phyloP scores from a whole-genome alignment of 2,113 vertebrate genomes.

The Narcine bancroftii region DNA sequence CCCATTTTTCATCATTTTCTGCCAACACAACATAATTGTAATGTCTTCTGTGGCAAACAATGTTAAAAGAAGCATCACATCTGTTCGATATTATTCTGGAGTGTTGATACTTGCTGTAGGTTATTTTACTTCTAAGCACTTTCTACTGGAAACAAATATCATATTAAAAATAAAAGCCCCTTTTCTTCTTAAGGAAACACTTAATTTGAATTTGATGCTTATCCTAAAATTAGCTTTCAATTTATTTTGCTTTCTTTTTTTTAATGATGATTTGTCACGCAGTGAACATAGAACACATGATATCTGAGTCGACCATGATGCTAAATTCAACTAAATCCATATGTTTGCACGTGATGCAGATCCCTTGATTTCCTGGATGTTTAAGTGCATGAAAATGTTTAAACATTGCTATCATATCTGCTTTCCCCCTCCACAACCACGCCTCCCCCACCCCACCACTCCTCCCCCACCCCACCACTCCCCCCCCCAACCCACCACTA shows the following conservation, averaged over 20 bases:
- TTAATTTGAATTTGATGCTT: neutral
- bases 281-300: no score
- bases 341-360: no score
- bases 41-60: neutral
- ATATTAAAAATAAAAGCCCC: neutral
- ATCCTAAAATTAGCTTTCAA: neutral
- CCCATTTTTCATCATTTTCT: neutral
- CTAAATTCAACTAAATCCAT: no score
- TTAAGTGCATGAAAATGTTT: no score
- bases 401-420: no score
- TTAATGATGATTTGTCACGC: neutral
- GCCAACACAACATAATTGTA: neutral
- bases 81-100: neutral
- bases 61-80: neutral
- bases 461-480: no score
- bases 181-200: neutral
- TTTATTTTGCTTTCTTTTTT: neutral
- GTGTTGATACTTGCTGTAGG: neutral
- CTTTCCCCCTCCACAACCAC: no score
- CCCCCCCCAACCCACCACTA: no score
- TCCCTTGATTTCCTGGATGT: no score
- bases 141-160: neutral
- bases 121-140: neutral
- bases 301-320: no score
- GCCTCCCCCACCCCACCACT: no score